Evolutionary conservation across 2,113 vertebrate species (phyloP), one percentile per base, ranked within the genome.

Genomic region (Cebidichthys violaceus): DNA sequence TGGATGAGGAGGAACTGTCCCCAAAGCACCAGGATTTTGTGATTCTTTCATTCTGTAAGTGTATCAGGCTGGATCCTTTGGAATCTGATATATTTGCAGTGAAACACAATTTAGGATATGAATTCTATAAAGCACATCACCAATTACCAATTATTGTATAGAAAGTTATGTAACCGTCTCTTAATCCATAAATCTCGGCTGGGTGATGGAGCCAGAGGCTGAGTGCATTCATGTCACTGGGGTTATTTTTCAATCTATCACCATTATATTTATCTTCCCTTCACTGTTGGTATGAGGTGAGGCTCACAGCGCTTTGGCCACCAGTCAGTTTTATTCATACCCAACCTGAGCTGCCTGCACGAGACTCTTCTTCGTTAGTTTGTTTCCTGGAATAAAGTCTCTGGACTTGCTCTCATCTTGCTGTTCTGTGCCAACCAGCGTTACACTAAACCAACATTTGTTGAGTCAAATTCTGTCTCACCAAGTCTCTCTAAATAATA

Each of bases 101-200:
- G 31, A 29, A 41, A 62, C 33, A 31, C 8, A 11, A 52, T n/a
- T 33, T 45, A 24, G n/a, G 10, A 37, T 39, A 52, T 29, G 55
- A 2, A 47, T 81, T 59, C 47, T 13, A 55, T 29, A 35, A 55
- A 66, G 24, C 57, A 54, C 45, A 11, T 55, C 8, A n/a, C 35
- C 60, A 80, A 72, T 80, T 57, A 72, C 6, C 13, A 39, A 45
- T 71, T 37, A 62, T 35, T 64, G 41, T 78, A 74, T 29, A 27
- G 52, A 54, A 20, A 27, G 62, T 79, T 66, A 69, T 55, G 75
- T 31, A 79, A 84, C n/a, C 24, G 43, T 7, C 31, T 52, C 2
- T 74, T 82, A 79, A 84, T 84, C 82, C 70, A 22, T 52, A 29
- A 67, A 37, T 9, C 20, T 14, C 62, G 22, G 35, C 33, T 54